Conservation (phyloP, 2,113 vertebrate species). For the Tetrao urogallus region DNA sequence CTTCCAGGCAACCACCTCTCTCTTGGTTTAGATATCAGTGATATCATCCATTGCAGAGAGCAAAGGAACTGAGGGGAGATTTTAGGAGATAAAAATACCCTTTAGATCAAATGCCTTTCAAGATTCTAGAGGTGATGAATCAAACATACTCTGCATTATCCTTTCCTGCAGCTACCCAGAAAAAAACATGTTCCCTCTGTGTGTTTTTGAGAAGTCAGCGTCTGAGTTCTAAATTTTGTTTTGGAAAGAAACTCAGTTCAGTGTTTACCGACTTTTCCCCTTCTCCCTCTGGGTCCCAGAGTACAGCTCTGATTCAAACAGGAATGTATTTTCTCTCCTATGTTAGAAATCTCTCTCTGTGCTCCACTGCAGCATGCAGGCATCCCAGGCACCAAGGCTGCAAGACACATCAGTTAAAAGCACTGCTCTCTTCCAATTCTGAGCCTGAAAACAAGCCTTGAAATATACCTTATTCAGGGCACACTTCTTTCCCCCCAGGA, state of each 20-base stretch:
- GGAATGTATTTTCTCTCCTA: not conserved
- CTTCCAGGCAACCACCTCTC: not conserved
- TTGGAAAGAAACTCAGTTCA: not conserved
- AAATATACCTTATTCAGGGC: not conserved
- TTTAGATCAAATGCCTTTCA: conserved; percentile 5
- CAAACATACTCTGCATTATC: not conserved
- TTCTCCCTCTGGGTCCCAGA: not conserved
- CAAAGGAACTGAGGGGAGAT: not conserved
- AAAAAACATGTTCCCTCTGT: not conserved
- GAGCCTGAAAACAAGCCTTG: not conserved
- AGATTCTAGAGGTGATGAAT: not conserved
- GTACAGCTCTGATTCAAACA: not conserved
- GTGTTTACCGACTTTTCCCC: not conserved
- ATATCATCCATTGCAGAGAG: not conserved
- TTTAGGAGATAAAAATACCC: not conserved
- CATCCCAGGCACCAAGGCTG: not conserved
- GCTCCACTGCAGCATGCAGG: not conserved
- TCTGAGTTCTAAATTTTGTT: not conserved
- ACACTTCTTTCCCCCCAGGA: not conserved
- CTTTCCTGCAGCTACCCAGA: not conserved
- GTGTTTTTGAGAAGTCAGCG: not conserved
- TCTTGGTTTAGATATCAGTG: not conserved
- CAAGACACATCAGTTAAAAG: not conserved
- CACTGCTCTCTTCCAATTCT: not conserved
- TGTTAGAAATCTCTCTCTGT: not conserved